Conservation (phyloP, 2,797 vertebrate genomes). For the Sebastes baramenuke region DNA sequence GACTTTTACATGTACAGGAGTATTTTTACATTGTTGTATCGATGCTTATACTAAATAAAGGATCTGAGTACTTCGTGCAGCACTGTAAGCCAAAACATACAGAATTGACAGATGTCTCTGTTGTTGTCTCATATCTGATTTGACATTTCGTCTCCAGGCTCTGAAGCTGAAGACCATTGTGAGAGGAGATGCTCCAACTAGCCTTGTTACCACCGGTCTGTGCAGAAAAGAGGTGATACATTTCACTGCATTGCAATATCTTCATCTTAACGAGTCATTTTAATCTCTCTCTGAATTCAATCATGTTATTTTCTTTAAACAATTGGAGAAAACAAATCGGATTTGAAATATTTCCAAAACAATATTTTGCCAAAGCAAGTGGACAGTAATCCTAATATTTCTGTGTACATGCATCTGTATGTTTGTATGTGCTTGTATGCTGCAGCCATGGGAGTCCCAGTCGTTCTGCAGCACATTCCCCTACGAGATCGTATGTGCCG, state of each 20-base stretch:
- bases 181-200: conserved; percentile 91
- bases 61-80: background rate
- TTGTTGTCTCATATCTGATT: background rate
- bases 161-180: conserved; percentile 97
- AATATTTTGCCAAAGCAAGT: background rate
- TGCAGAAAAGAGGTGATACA: conserved; percentile 92
- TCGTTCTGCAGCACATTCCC: conserved; percentile 95
- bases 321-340: background rate
- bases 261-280: background rate
- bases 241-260: background rate
- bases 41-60: background rate
- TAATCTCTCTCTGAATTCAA: background rate
- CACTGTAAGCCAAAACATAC: background rate
- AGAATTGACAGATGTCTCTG: background rate
- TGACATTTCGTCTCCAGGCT: conserved; percentile 80
- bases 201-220: conserved; percentile 90
- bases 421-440: background rate
- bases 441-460: conserved; percentile 98
- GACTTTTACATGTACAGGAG: background rate
- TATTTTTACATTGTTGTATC: background rate
- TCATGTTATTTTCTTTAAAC: background rate
- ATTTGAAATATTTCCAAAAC: background rate
- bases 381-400: background rate
- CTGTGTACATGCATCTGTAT: background rate
- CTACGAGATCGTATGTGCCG: conserved; percentile 91